Evolutionary conservation across 2,888 invertebrate species (phyloP).

Genomic region (Megastigmus dorsalis): DNA sequence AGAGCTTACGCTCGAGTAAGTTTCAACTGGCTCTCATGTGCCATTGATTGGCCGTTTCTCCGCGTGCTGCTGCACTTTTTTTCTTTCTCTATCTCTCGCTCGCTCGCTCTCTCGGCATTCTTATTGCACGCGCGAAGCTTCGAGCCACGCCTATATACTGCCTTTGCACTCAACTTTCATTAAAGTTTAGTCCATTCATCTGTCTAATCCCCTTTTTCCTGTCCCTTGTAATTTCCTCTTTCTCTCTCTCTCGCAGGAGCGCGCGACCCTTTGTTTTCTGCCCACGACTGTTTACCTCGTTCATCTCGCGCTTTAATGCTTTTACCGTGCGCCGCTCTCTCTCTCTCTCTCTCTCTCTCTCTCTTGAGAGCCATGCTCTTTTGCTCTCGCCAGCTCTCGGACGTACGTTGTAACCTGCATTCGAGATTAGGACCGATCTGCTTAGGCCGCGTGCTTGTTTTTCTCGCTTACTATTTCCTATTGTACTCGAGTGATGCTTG

Average conservation of each 20-base stretch:
- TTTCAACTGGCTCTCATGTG: too few species aligned
- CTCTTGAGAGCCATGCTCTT: too few species aligned
- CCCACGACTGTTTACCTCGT: constrained; percentile 7
- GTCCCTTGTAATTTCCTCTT: constrained; percentile 27
- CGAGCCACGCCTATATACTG: neutral
- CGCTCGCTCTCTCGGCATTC: neutral
- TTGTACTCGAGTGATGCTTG: too few species aligned
- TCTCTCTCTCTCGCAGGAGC: neutral
- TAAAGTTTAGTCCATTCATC: constrained; percentile 33
- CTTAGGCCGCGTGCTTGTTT: too few species aligned
- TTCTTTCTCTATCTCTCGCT: neutral
- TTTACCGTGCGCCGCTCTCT: too few species aligned
- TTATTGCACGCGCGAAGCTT: neutral
- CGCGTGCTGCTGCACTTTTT: neutral
- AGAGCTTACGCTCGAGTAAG: too few species aligned
- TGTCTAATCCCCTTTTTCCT: constrained; percentile 15
- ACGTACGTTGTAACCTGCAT: too few species aligned
- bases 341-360: too few species aligned
- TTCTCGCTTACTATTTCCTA: too few species aligned
- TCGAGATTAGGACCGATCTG: too few species aligned
- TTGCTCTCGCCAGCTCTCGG: too few species aligned
- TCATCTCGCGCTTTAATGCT: neutral
- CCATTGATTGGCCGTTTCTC: too few species aligned
- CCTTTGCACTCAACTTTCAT: constrained; percentile 3
- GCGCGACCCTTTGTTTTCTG: neutral